Conservation (phyloP, 2,797 vertebrate species). For the Trichosurus vulpecula region DNA sequence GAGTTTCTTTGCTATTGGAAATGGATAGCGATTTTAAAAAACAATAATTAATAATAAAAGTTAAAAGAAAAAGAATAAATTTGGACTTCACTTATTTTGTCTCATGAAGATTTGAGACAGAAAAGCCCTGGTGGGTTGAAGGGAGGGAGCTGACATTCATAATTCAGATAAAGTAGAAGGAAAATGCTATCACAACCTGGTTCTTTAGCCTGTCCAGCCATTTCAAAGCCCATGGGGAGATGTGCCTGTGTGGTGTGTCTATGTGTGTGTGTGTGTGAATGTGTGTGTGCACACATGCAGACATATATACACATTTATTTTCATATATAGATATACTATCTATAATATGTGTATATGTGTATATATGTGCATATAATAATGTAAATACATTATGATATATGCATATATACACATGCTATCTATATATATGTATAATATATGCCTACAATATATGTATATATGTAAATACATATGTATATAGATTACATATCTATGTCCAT, state of each 20-base stretch:
- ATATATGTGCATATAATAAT: no score
- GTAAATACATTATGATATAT: no score
- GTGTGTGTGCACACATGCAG: not conserved
- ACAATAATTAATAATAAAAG: not conserved
- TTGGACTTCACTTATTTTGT: not conserved
- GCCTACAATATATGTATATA: no score
- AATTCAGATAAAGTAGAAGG: slow-evolving; percentile 31
- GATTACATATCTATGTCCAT: not conserved
- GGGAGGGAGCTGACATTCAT: not conserved
- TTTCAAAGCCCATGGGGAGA: slow-evolving; percentile 40
- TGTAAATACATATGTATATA: no score
- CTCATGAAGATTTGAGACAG: not conserved
- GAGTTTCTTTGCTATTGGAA: not conserved
- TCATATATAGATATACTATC: not conserved
- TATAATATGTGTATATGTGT: not conserved
- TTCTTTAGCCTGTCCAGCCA: not conserved
- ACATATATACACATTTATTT: not conserved
- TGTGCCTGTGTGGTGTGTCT: not conserved
- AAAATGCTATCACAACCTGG: not conserved
- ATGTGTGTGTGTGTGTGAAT: not conserved
- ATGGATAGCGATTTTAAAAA: not conserved
- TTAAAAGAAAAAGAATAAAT: not conserved
- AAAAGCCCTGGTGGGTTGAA: not conserved
- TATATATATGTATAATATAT: no score
- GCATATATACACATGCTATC: no score